phyloP scores from a whole-genome alignment of 2,113 vertebrate species.

The Onychostruthus taczanowskii region DNA sequence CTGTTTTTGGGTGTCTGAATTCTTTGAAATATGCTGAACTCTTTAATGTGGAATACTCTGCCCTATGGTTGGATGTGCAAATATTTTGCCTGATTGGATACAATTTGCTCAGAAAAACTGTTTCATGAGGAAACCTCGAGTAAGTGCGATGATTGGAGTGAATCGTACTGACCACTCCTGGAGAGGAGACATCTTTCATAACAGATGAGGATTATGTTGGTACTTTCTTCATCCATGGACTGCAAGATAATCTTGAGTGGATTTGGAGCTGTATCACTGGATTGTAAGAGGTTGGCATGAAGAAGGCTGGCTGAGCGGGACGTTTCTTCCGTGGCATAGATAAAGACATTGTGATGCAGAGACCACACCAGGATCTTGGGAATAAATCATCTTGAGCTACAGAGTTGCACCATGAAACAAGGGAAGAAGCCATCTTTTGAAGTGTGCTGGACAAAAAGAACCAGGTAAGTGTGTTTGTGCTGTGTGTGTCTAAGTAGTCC shows the following conservation, averaged over 20 bases:
- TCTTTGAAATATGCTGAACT: not conserved
- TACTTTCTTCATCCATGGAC: not conserved
- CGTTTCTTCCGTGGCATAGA: rapidly evolving
- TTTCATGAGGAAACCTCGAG: not conserved
- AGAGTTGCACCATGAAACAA: not conserved
- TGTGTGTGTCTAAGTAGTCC: not conserved
- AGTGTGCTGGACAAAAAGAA: not conserved
- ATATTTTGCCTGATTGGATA: not conserved
- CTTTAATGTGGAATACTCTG: not conserved
- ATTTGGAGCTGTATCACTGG: not conserved
- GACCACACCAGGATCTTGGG: not conserved
- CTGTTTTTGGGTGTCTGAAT: not conserved
- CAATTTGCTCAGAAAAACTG: not conserved
- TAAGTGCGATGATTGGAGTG: not conserved
- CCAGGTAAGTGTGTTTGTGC: slow-evolving; percentile 18
- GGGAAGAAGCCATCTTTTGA: not conserved
- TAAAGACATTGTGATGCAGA: not conserved
- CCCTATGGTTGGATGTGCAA: not conserved
- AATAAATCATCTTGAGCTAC: not conserved
- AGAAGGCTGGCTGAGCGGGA: not conserved
- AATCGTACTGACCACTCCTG: rapidly evolving
- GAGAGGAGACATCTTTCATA: not conserved
- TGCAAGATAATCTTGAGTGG: not conserved
- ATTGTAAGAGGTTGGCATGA: not conserved
- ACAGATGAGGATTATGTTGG: not conserved